Evolutionary conservation across 2,797 vertebrate species (phyloP), one percentile per base, ranked within the genome.

Genomic region (Philypnodon macrostomus): DNA sequence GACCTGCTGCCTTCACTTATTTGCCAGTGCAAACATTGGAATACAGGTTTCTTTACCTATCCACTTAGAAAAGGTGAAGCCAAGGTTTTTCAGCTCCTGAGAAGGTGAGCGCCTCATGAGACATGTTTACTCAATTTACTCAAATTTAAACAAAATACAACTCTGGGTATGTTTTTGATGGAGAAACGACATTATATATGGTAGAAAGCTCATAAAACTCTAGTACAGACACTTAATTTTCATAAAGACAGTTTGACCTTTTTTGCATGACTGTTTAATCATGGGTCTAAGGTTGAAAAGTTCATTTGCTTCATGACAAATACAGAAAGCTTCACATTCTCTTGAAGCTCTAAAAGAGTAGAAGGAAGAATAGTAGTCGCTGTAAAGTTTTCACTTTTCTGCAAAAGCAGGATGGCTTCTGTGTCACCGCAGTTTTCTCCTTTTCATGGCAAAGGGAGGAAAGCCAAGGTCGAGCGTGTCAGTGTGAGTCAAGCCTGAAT

Each of bases 391-490:
- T 44, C 6, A 73, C 66, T 59, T 75, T 75, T 62, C 56, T 31
- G 81, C 61, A 58, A 74, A 73, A 63, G 70, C 61, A 68, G 78
- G 65, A 73, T 73, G 83, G 81, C 76, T 80, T 85, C 75, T 81
- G 58, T 84, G 78, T 83, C 79, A 77, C 83, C 78, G n/a, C n/a
- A n/a, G 72, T 77, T 87, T 82, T 81, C 73, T 63, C 60, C 60
- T 83, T 83, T 87, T 78, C 85, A 79, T 81, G 79, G 73, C 76
- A 81, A 77, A 84, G 82, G 75, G 77, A 83, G 82, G 70, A 85
- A 86, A 85, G 81, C 78, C 83, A 81, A 85, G 87, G 87, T 88
- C 88, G 87, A 83, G 74, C 75, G 69, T 87, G 85, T 88, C 87
- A 89, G 83, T 81, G 80, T 78, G 80, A 87, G 80, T 89, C 85